Evolutionary conservation across 2,113 vertebrate species (phyloP).

Genomic region (Pogona vitticeps): DNA sequence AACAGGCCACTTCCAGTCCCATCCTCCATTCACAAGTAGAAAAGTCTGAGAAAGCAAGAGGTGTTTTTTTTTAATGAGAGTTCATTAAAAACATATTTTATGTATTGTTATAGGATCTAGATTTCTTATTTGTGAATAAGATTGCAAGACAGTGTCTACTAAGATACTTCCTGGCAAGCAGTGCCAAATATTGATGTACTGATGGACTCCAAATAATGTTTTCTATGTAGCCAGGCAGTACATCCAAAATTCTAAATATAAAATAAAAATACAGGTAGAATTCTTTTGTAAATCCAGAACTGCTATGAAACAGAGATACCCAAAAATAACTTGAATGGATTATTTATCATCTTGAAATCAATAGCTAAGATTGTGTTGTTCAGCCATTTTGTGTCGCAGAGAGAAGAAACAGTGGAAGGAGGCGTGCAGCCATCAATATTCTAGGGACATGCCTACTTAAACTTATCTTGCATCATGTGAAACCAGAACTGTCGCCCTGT

Average conservation of each 20-base stretch:
- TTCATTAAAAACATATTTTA: too few species aligned
- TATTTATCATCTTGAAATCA: slow-evolving; percentile 24
- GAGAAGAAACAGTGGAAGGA: background rate
- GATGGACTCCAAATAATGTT: background rate
- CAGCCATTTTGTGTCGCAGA: background rate
- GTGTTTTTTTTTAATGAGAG: too few species aligned
- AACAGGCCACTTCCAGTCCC: too few species aligned
- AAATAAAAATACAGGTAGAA: background rate
- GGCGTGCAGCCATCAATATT: background rate
- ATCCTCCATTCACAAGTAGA: too few species aligned
- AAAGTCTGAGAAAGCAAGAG: too few species aligned
- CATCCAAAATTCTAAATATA: background rate
- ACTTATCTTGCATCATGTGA: slow-evolving; percentile 41
- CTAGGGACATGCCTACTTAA: slow-evolving; percentile 34
- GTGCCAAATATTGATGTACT: background rate
- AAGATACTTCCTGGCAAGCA: background rate
- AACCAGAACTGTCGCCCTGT: slow-evolving; percentile 26
- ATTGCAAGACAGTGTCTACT: background rate
- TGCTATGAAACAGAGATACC: background rate
- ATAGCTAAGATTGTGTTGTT: background rate
- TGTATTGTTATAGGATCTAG: too few species aligned
- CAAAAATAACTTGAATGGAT: background rate
- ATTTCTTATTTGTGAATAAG: background rate
- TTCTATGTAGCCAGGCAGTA: background rate
- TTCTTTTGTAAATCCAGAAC: background rate